Evolutionary conservation across 1,140 invertebrate genomes (phyloP).

Genomic region (Eupeodes corollae): DNA sequence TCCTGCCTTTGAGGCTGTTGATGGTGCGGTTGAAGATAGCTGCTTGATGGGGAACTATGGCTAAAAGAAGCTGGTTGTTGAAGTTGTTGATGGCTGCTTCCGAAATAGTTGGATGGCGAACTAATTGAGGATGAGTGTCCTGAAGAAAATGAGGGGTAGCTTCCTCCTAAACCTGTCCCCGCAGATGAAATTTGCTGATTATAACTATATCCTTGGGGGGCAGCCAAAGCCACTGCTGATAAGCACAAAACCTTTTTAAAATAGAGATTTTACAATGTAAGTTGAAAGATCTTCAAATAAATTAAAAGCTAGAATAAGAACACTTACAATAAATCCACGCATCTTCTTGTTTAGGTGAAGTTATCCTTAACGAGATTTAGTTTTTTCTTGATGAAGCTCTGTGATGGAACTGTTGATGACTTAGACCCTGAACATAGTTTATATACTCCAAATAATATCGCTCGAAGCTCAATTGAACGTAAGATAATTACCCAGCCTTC

Average conservation of each 20-base stretch:
- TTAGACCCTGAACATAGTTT: no score
- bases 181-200: constrained; percentile 11
- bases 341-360: constrained; percentile 24
- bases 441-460: no score
- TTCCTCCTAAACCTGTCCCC: constrained; percentile 16
- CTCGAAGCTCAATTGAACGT: no score
- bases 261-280: constrained; percentile 1
- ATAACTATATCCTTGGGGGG: constrained; percentile 33
- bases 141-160: not conserved
- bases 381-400: no score
- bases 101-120: not conserved
- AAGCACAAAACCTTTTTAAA: constrained; percentile 32
- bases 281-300: not conserved
- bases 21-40: constrained; percentile 7
- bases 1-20: constrained; percentile 23
- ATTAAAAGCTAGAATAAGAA: not conserved
- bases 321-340: constrained; percentile 36
- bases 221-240: constrained; percentile 26
- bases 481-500: no score
- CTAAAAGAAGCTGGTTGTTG: not conserved
- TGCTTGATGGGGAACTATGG: constrained; percentile 9
- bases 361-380: no score
- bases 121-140: not conserved
- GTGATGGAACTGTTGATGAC: no score
- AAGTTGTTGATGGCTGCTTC: not conserved